Conservation (phyloP, 2,888 invertebrate genomes). For the Euzophera pinguis region DNA sequence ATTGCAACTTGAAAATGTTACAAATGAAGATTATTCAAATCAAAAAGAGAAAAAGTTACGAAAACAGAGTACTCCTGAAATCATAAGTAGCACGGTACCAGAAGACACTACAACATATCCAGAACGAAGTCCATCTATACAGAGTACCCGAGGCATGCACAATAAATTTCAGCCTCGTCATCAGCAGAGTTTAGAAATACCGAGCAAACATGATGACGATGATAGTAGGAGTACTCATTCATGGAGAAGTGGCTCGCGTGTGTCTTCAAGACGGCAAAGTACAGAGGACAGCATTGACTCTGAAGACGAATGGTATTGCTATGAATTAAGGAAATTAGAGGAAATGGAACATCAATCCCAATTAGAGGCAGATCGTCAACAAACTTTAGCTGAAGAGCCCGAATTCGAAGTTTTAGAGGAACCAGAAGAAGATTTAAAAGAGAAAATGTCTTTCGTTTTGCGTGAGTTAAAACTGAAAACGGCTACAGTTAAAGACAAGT, state of each 20-base stretch:
- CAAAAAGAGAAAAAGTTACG: slow-evolving; percentile 51
- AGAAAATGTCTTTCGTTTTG: slow-evolving; percentile 89
- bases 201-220: slow-evolving; percentile 88
- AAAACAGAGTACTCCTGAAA: slow-evolving; percentile 63
- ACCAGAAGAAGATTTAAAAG: slow-evolving; percentile 84
- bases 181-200: slow-evolving; percentile 90
- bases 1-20: slow-evolving; percentile 39
- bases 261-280: slow-evolving; percentile 92
- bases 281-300: slow-evolving; percentile 96
- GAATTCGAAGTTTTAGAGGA: slow-evolving; percentile 77
- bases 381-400: slow-evolving; percentile 80
- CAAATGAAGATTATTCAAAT: slow-evolving; percentile 36
- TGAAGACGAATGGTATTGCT: slow-evolving; percentile 96
- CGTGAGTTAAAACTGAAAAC: slow-evolving; percentile 87
- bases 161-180: slow-evolving; percentile 83
- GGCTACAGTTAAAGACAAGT: slow-evolving; percentile 61
- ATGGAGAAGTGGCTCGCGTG: slow-evolving; percentile 90
- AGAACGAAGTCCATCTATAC: slow-evolving; percentile 84
- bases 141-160: slow-evolving; percentile 79
- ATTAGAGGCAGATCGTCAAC: slow-evolving; percentile 82
- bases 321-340: slow-evolving; percentile 91
- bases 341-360: slow-evolving; percentile 89
- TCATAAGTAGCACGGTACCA: slow-evolving; percentile 51
- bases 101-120: slow-evolving; percentile 75
- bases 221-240: slow-evolving; percentile 93